Evolutionary conservation across 2,888 invertebrate genomes (phyloP).

Genomic region (Eubasilissa splendida): DNA sequence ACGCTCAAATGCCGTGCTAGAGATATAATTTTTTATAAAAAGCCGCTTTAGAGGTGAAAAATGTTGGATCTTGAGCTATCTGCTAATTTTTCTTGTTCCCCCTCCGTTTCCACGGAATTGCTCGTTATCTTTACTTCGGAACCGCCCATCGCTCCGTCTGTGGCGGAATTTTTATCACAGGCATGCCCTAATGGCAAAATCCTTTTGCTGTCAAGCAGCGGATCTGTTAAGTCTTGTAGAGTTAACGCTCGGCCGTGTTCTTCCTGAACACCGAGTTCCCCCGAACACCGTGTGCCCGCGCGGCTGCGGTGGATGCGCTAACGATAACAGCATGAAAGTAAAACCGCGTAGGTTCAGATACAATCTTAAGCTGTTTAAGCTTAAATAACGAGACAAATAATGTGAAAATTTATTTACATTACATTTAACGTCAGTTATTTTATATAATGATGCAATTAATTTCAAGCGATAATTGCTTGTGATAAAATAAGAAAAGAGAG

Average conservation of each 20-base stretch:
- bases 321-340: neutral
- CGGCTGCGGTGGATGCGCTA: neutral
- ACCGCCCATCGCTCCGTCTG: neutral
- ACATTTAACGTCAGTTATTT: too few relatives aligned
- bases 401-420: too few relatives aligned
- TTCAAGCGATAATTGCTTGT: too few relatives aligned
- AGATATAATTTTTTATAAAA: neutral
- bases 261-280: neutral
- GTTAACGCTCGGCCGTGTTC: constrained; percentile 27
- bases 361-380: too few relatives aligned
- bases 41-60: neutral
- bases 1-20: neutral
- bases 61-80: neutral
- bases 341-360: neutral
- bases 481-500: too few relatives aligned
- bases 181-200: constrained; percentile 5
- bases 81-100: neutral
- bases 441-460: too few relatives aligned
- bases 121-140: constrained; percentile 3
- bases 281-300: neutral
- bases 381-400: too few relatives aligned
- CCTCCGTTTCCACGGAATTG: constrained; percentile 1
- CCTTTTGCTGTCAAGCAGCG: constrained; percentile 21
- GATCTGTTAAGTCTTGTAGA: constrained; percentile 24
- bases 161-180: constrained; percentile 20